These are phyloP conservation scores for Macaca nemestrina DNA, from an alignment of 2,113 vertebrate genomes.

Conservation along the genomic window DNA sequence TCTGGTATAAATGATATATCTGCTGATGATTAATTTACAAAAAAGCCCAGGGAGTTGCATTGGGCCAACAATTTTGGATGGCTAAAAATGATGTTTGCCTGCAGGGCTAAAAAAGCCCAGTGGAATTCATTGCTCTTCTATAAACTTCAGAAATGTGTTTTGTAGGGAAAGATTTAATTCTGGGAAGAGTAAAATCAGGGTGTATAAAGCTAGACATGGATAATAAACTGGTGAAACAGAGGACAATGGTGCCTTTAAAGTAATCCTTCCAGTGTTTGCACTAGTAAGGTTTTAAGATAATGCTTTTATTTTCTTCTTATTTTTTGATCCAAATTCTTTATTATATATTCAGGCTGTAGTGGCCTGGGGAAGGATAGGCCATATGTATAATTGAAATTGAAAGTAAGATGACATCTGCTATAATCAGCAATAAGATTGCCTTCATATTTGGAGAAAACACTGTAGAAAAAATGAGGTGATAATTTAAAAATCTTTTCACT, in stretches of 20 bases:
- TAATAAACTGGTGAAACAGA: background rate
- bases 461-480: background rate
- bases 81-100: background rate
- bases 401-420: slow-evolving; percentile 14
- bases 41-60: background rate
- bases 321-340: background rate
- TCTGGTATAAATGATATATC: background rate
- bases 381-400: slow-evolving; percentile 22
- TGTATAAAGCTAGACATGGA: background rate
- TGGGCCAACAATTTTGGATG: background rate
- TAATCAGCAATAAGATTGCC: background rate
- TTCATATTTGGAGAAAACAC: slow-evolving; percentile 38
- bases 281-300: background rate
- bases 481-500: slow-evolving; percentile 31
- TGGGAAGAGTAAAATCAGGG: background rate
- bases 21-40: background rate
- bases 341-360: background rate
- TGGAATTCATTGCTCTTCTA: background rate
- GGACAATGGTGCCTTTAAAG: background rate
- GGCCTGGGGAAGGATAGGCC: background rate
- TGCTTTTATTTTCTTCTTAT: background rate
- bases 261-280: background rate
- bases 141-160: background rate
- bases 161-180: background rate
- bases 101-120: background rate